Percentiles rank a stretch among this genome's conserved stretches.
These are phyloP conservation scores for Cydia strobilella DNA, from an alignment of 1,140 invertebrate species.

Conservation along the genomic window DNA sequence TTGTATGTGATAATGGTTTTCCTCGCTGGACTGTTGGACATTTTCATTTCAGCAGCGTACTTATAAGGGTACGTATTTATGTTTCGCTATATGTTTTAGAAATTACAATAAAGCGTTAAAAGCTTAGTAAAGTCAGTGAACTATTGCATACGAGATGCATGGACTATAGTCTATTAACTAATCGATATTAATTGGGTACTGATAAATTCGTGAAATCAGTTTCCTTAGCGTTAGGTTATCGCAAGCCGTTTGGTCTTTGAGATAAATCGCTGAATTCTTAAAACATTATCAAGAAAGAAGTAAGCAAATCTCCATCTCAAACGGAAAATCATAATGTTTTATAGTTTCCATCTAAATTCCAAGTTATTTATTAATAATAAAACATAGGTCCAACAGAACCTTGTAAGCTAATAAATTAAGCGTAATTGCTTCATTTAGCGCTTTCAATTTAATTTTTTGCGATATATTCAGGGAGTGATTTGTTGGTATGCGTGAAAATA, in stretches of 20 bases:
- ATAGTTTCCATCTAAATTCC: neutral
- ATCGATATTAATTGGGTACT: neutral
- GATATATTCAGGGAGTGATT: too few relatives aligned
- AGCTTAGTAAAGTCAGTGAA: slow-evolving; percentile 7
- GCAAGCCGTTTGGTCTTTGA: slow-evolving; percentile 11
- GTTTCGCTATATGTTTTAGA: slow-evolving; percentile 52
- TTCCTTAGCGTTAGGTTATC: slow-evolving; percentile 23
- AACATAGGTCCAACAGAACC: neutral
- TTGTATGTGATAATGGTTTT: slow-evolving; percentile 75
- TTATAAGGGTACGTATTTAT: slow-evolving; percentile 74
- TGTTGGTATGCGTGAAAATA: too few relatives aligned
- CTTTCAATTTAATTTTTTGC: too few relatives aligned
- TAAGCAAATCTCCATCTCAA: neutral
- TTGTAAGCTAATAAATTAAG: too few relatives aligned
- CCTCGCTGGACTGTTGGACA: slow-evolving; percentile 63
- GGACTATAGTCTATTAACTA: neutral
- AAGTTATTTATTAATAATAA: neutral
- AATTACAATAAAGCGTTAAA: slow-evolving; percentile 19
- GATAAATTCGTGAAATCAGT: neutral
- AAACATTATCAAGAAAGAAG: neutral
- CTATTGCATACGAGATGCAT: neutral
- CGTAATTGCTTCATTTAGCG: too few relatives aligned
- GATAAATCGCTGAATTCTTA: slow-evolving; percentile 6
- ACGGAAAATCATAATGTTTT: neutral
- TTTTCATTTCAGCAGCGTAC: slow-evolving; percentile 64